Percentiles rank a stretch among this genome's conserved stretches.
Evolutionary conservation across 2,888 invertebrate species (phyloP).

Genomic region (Lingula anatina): DNA sequence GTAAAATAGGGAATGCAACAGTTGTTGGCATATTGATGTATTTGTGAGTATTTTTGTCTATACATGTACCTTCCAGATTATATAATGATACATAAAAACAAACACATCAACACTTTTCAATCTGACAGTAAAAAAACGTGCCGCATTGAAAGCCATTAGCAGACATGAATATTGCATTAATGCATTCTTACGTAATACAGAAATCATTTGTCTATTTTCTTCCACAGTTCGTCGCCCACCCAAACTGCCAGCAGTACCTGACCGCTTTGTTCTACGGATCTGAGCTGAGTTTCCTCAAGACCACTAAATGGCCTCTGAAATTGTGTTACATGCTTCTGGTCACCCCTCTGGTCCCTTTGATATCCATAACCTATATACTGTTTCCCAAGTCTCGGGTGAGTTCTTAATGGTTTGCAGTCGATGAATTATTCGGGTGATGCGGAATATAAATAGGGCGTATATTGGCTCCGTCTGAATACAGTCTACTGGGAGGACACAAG

Average conservation of each 20-base stretch:
- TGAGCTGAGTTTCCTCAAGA: slow-evolving; percentile 60
- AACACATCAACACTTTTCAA: too few species aligned
- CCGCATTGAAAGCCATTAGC: too few species aligned
- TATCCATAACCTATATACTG: slow-evolving; percentile 48
- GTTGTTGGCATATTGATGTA: neutral
- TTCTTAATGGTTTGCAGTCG: too few species aligned
- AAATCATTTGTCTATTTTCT: slow-evolving; percentile 3
- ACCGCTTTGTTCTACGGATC: slow-evolving; percentile 66
- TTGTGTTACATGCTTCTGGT: slow-evolving; percentile 40
- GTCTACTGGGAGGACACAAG: too few species aligned
- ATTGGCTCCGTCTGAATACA: too few species aligned
- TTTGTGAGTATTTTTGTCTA: neutral
- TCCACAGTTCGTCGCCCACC: slow-evolving; percentile 65
- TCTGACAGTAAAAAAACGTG: too few species aligned
- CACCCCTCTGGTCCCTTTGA: slow-evolving; percentile 44
- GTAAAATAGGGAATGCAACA: too few species aligned
- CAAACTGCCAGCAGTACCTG: slow-evolving; percentile 67
- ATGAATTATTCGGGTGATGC: too few species aligned
- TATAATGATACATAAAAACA: neutral
- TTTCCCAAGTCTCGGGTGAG: slow-evolving; percentile 49
- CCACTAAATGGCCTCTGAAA: slow-evolving; percentile 53
- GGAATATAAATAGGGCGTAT: too few species aligned
- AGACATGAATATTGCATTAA: too few species aligned
- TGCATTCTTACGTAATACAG: neutral
- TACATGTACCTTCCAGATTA: neutral